Percentiles rank a stretch among this genome's conserved stretches.
These are phyloP conservation scores for Euclidia mi DNA, from an alignment of 2,888 invertebrate species.

Conservation along the genomic window DNA sequence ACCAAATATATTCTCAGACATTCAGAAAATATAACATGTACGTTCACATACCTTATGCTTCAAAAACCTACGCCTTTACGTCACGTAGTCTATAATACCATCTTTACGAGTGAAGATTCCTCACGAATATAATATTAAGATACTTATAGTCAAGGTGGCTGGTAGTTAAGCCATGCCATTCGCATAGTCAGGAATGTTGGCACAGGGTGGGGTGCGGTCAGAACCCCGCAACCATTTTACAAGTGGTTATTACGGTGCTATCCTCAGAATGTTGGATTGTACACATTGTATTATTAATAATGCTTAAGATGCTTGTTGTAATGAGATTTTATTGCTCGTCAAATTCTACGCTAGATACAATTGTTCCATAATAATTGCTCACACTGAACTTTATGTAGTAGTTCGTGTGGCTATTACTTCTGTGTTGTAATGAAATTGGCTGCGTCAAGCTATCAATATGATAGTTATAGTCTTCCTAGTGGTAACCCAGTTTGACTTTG, in stretches of 20 bases:
- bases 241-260: slow-evolving; percentile 67
- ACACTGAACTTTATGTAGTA: too few species aligned
- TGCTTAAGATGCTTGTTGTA: slow-evolving; percentile 23
- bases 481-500: too few species aligned
- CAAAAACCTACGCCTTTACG: slow-evolving; percentile 1
- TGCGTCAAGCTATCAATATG: too few species aligned
- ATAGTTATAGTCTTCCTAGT: too few species aligned
- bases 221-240: slow-evolving; percentile 73
- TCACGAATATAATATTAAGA: slow-evolving; percentile 38
- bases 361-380: too few species aligned
- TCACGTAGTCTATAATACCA: slow-evolving; percentile 13
- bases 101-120: slow-evolving; percentile 27
- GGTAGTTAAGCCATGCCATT: slow-evolving; percentile 63
- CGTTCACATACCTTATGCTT: not conserved
- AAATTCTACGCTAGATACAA: not conserved
- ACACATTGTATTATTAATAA: slow-evolving; percentile 51
- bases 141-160: slow-evolving; percentile 38
- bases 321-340: slow-evolving; percentile 43
- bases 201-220: slow-evolving; percentile 72
- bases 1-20: too few species aligned
- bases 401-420: too few species aligned
- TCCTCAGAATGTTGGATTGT: slow-evolving; percentile 63
- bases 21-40: not conserved
- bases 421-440: too few species aligned
- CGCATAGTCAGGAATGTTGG: slow-evolving; percentile 72